Base-by-base conservation (phyloP, 1,140 invertebrate species). In the Doryteuthis pealeii region DNA sequence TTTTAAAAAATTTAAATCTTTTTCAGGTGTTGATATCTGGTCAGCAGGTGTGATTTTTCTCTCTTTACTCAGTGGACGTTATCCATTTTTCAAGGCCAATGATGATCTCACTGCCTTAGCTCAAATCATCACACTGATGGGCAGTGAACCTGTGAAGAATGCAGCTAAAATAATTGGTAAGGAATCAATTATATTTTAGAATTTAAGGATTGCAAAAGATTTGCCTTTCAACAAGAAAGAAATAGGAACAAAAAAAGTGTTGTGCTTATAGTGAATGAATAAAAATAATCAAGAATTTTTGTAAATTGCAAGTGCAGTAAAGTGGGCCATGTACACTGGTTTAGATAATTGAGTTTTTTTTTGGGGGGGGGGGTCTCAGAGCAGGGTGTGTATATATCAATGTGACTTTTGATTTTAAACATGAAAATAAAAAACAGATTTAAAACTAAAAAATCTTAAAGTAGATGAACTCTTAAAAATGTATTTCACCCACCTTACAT, bases 31-130 rank as follows among this genome's bases (percentile, higher is more conserved):
- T 76, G 95, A 97, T 89, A 90, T 96, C 72, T 97, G 95, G 95
- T 94, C 95, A 45, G 91, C 91, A 58, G 95, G 95, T 49, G 92
- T 96, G 5, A 95, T 96, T 74, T 91, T 96, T 80, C 85, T 95
- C 2, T 93, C 92, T 70, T 91, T 95, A 74, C 88, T 96, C 10
- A 93, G 92, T 80, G 91, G 92, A 26, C 91, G 93, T 2, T 94
- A 94, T 89, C 94, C 94, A 35, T 94, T 96, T 84, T 95, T 96
- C 83, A 91, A 92, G 75, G 93, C 93, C 10, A 90, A 92, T 54
- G 94, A 95, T 87, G 94, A 95, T 83, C 88, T 93, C 69, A 91
- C 92, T 32, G 93, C 94, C 40, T 87, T 96, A 40, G 93, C 93
- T 69, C 95, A 96, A 90, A 93, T 96, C 69, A 92, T 92, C 2